Evolutionary conservation across 2,888 invertebrate genomes (phyloP).

Genomic region (Lampropteryx suffumata): DNA sequence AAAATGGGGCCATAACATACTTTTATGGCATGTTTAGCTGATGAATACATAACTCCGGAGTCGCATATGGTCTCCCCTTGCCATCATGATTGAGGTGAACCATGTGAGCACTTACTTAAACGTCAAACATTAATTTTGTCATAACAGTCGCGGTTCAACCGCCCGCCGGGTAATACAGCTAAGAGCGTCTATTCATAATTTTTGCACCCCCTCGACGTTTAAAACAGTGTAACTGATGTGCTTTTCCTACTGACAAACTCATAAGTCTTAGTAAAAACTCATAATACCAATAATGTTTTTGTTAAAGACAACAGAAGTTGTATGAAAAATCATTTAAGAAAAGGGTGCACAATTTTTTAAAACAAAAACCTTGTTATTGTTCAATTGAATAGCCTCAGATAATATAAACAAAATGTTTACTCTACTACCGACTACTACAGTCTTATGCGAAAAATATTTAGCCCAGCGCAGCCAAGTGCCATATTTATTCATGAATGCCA

Average conservation of each 20-base stretch:
- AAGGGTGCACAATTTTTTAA: too few relatives aligned
- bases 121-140: slow-evolving; percentile 63
- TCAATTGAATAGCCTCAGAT: too few relatives aligned
- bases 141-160: slow-evolving; percentile 58
- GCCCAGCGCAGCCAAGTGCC: slow-evolving; percentile 20
- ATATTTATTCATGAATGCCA: slow-evolving; percentile 30
- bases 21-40: slow-evolving; percentile 34
- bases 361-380: too few relatives aligned
- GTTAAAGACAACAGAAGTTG: too few relatives aligned
- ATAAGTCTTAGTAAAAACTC: slow-evolving; percentile 27
- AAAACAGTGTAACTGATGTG: slow-evolving; percentile 46
- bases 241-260: slow-evolving; percentile 27
- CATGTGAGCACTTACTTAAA: slow-evolving; percentile 63
- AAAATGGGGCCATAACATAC: slow-evolving; percentile 24
- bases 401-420: slow-evolving; percentile 26
- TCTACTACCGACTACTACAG: slow-evolving; percentile 1
- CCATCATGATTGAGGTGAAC: slow-evolving; percentile 55
- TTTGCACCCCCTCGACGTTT: slow-evolving; percentile 43
- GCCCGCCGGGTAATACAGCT: slow-evolving; percentile 65
- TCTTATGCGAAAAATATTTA: slow-evolving; percentile 25
- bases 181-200: slow-evolving; percentile 69
- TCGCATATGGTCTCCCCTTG: slow-evolving; percentile 34
- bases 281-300: too few relatives aligned
- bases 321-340: too few relatives aligned
- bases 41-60: slow-evolving; percentile 33